Percentiles rank a stretch among this genome's conserved stretches.
phyloP scores from a whole-genome alignment of 1,140 invertebrate species.

The Pygmarrhopalites habei region DNA sequence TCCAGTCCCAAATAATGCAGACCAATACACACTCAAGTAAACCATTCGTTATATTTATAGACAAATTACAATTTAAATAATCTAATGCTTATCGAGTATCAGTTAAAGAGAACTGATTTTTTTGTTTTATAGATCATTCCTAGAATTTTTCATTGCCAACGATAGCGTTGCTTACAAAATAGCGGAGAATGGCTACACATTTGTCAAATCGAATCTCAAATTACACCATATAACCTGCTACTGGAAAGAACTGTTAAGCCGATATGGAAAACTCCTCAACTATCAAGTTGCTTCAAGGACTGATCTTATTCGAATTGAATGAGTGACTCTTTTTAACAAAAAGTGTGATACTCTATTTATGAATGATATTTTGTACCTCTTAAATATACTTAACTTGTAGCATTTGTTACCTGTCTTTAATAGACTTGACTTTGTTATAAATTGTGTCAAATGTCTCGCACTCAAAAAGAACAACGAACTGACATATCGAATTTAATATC shows the following conservation, averaged over 20 bases:
- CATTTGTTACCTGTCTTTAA: no score
- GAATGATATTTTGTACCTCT: no score
- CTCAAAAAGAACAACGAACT: no score
- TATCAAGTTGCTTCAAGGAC: no score
- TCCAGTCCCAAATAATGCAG: constrained; percentile 66
- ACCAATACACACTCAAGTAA: constrained; percentile 57
- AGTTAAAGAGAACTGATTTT: not conserved
- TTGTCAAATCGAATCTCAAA: constrained; percentile 75
- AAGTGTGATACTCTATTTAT: no score
- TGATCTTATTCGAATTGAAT: no score
- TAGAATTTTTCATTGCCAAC: constrained; percentile 70
- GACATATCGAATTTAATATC: no score
- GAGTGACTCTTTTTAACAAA: no score
- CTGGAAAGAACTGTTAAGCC: constrained; percentile 72
- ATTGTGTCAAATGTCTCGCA: no score
- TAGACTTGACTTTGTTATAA: no score
- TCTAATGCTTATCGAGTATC: not conserved
- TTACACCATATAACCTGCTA: constrained; percentile 75
- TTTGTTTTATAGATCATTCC: constrained; percentile 49
- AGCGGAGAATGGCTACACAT: constrained; percentile 68
- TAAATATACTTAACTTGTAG: no score
- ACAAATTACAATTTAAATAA: not conserved
- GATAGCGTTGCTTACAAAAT: constrained; percentile 69
- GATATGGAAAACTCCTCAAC: constrained; percentile 68
- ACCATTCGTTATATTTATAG: not conserved